A percentile compares a stretch with the other conserved stretches of the same genome.
These are phyloP conservation scores for Choloepus didactylus DNA, from an alignment of 2,797 vertebrate genomes.

Conservation along the genomic window DNA sequence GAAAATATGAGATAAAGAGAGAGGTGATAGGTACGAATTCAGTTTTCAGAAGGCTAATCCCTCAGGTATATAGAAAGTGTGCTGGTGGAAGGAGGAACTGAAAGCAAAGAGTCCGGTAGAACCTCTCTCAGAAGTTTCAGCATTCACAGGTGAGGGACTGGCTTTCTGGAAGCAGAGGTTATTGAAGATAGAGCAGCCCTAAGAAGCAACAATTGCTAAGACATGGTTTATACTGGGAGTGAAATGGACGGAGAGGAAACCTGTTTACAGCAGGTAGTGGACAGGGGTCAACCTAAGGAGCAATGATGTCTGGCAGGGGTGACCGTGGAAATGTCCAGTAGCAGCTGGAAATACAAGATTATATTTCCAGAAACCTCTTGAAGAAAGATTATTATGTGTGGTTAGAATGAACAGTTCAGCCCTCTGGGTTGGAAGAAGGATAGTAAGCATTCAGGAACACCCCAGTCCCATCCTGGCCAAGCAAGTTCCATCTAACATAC, in stretches of 20 bases:
- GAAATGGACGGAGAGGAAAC: neutral
- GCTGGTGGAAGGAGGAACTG: neutral
- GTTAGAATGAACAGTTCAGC: neutral
- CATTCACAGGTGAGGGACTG: neutral
- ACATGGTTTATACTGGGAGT: neutral
- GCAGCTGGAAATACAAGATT: neutral
- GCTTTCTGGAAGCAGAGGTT: neutral
- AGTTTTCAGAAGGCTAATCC: neutral
- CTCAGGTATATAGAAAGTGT: neutral
- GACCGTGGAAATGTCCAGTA: neutral
- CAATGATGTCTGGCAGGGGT: neutral
- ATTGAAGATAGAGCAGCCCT: neutral
- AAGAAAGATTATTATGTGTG: neutral
- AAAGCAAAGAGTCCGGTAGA: neutral
- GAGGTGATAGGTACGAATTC: neutral
- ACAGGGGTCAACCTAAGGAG: neutral
- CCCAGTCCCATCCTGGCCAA: neutral
- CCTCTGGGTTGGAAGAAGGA: neutral
- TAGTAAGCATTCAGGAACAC: neutral
- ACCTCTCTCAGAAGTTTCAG: neutral
- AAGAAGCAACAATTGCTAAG: neutral
- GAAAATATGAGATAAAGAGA: neutral
- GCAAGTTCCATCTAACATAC: neutral
- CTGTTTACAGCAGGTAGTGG: neutral
- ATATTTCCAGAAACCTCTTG: neutral